A percentile compares a stretch with the other conserved stretches of the same genome.
Evolutionary conservation across 2,888 invertebrate genomes (phyloP).

Genomic region (Philopedon plagiatum): DNA sequence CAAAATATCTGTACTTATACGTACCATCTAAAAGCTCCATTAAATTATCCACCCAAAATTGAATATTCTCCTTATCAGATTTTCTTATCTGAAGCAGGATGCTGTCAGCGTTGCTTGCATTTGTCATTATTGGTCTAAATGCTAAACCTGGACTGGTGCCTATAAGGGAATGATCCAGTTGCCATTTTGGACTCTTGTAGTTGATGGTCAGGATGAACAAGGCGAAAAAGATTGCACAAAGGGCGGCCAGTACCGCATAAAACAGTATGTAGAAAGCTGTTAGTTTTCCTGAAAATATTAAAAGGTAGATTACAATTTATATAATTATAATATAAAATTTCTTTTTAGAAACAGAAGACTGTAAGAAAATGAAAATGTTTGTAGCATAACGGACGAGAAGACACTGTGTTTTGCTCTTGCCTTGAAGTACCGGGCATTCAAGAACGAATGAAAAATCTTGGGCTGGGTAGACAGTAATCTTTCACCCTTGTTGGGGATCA

Average conservation of each 20-base stretch:
- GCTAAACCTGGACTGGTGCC: slow-evolving; percentile 97
- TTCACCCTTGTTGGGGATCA: no score
- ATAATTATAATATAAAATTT: no score
- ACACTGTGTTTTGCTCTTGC: no score
- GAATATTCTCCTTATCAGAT: slow-evolving; percentile 81
- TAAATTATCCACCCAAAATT: slow-evolving; percentile 84
- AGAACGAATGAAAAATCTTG: no score
- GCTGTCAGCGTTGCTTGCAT: slow-evolving; percentile 84
- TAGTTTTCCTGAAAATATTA: slow-evolving; percentile 84
- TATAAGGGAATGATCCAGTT: slow-evolving; percentile 87
- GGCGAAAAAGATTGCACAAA: slow-evolving; percentile 95
- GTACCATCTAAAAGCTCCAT: slow-evolving; percentile 85
- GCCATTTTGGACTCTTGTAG: slow-evolving; percentile 91
- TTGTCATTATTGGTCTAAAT: slow-evolving; percentile 91
- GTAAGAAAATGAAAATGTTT: no score
- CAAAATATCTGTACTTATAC: no score
- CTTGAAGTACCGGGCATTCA: no score
- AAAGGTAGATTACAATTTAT: background rate
- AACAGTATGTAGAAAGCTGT: slow-evolving; percentile 95
- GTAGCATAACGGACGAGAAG: no score
- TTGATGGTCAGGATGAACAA: slow-evolving; percentile 93
- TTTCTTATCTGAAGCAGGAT: slow-evolving; percentile 96
- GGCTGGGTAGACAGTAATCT: no score
- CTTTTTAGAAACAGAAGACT: no score
- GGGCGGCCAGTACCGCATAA: slow-evolving; percentile 90